Percentiles rank a stretch among this genome's conserved stretches.
Conservation (phyloP, 2,113 vertebrate species). For the Fulmarus glacialis region DNA sequence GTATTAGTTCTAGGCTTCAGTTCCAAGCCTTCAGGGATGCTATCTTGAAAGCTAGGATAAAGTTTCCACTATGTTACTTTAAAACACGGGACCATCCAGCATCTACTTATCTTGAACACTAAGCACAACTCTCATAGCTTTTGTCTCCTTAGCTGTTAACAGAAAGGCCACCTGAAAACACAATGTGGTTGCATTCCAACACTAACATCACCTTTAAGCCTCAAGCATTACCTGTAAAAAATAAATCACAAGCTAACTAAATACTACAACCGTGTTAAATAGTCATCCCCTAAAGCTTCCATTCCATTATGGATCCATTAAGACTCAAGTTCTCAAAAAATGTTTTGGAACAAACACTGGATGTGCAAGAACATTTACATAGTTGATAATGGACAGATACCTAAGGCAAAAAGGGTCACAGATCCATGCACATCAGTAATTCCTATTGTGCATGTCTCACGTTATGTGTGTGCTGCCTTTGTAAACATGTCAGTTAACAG, state of each 20-base stretch:
- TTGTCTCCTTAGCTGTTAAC: neutral
- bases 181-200: neutral
- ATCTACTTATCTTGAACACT: neutral
- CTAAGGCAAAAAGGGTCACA: neutral
- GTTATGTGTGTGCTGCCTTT: neutral
- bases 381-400: neutral
- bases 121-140: neutral
- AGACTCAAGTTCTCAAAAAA: neutral
- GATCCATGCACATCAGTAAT: neutral
- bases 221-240: neutral
- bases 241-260: neutral
- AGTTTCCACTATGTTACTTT: neutral
- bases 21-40: neutral
- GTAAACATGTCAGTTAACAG: neutral
- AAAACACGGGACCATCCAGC: neutral
- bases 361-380: neutral
- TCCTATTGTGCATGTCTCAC: neutral
- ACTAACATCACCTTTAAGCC: neutral
- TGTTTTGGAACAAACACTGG: neutral
- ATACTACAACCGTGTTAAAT: neutral
- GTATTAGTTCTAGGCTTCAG: neutral
- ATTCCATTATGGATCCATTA: neutral
- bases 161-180: neutral
- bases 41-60: neutral
- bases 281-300: neutral